These are phyloP conservation scores for Rhodophaea formosa DNA, from an alignment of 2,888 invertebrate species.

Conservation along the genomic window DNA sequence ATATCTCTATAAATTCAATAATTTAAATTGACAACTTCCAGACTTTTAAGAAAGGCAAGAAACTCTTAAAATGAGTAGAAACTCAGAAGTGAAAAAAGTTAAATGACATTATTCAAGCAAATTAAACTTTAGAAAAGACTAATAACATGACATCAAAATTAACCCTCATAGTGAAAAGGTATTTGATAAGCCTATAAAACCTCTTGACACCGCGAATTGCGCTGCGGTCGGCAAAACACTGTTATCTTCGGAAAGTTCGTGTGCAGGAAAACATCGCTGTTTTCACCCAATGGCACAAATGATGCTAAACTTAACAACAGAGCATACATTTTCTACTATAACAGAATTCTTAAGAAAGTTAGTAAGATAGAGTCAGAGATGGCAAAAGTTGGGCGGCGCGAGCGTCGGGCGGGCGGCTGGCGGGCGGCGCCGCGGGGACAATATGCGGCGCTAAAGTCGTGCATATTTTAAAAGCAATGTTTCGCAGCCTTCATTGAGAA, in stretches of 20 bases:
- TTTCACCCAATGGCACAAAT: neutral
- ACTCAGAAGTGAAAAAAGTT: too few species aligned
- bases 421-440: constrained; percentile 43
- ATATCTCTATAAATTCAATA: too few species aligned
- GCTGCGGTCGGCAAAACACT: neutral
- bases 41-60: too few species aligned
- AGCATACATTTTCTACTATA: neutral
- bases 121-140: too few species aligned
- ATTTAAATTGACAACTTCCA: too few species aligned
- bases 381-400: neutral
- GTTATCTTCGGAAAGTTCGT: neutral
- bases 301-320: neutral
- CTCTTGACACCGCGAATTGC: neutral
- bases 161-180: neutral
- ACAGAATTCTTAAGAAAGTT: neutral
- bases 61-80: too few species aligned
- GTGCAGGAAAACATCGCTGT: neutral
- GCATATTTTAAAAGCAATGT: constrained; percentile 75
- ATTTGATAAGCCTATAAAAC: neutral
- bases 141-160: neutral
- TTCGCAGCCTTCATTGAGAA: constrained; percentile 78
- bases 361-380: neutral
- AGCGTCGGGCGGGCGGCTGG: constrained; percentile 25
- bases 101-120: too few species aligned
- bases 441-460: constrained; percentile 64